Conservation (phyloP, 2,797 vertebrate genomes). For the Muraenolepis orangiensis region DNA sequence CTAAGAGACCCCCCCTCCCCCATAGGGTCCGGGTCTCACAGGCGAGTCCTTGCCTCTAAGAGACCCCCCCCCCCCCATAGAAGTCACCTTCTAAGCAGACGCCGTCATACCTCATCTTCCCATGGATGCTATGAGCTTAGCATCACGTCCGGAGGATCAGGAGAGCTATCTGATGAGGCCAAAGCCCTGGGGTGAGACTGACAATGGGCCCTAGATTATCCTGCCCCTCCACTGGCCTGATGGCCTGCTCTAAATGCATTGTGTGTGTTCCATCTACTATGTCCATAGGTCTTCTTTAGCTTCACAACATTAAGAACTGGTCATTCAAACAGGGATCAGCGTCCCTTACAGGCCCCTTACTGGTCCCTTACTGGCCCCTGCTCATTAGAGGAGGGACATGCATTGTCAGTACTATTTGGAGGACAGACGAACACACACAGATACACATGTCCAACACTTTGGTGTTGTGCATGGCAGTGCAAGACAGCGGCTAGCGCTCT, state of each 20-base stretch:
- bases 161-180: conserved; percentile 25
- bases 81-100: conserved; percentile 3
- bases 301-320: background rate
- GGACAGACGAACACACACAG: background rate
- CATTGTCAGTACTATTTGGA: background rate
- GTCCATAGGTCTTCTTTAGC: background rate
- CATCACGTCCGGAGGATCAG: conserved; percentile 39
- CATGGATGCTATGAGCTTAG: conserved; percentile 22
- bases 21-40: too few species aligned
- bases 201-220: conserved; percentile 32
- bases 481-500: background rate
- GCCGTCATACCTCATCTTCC: conserved; percentile 4
- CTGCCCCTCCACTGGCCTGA: background rate
- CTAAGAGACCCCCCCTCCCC: too few species aligned
- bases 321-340: background rate
- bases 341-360: background rate
- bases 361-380: background rate
- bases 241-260: background rate
- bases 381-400: background rate
- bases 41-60: too few species aligned
- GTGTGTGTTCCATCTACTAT: background rate
- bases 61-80: background rate
- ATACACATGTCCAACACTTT: background rate
- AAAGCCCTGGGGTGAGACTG: conserved; percentile 22
- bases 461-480: too few species aligned